Conservation (phyloP, 2,797 vertebrate species). For the Anguilla anguilla region DNA sequence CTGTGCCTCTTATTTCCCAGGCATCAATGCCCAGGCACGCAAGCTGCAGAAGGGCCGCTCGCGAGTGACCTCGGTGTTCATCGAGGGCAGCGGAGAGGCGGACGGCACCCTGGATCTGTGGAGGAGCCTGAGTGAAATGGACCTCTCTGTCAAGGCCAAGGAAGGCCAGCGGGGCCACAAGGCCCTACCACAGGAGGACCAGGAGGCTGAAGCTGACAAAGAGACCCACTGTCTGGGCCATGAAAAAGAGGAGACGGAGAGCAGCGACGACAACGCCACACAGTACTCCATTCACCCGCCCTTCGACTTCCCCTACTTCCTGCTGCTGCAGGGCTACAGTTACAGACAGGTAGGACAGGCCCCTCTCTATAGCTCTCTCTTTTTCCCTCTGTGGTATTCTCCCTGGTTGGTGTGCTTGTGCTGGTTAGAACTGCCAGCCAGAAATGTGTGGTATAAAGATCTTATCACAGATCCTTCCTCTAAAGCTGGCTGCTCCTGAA, state of each 20-base stretch:
- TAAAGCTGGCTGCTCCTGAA: not conserved
- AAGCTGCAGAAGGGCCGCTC: conserved; percentile 80
- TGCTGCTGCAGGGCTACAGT: conserved; percentile 77
- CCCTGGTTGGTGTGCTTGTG: not conserved
- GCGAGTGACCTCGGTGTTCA: conserved; percentile 70
- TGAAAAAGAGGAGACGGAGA: conserved; percentile 76
- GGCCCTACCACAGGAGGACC: conserved; percentile 33
- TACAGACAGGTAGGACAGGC: conserved; percentile 68
- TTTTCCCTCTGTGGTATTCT: not conserved
- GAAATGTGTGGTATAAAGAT: conserved; percentile 26
- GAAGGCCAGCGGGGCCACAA: conserved; percentile 28
- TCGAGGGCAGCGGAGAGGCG: conserved; percentile 49
- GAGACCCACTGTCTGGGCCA: conserved; percentile 62
- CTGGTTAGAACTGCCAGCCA: not conserved
- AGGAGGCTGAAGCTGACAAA: conserved; percentile 58
- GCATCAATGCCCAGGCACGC: conserved; percentile 82
- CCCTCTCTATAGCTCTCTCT: not conserved
- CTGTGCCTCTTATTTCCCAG: conserved; percentile 48
- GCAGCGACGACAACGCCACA: conserved; percentile 74
- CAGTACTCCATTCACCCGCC: conserved; percentile 82
- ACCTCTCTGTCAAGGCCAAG: conserved; percentile 59
- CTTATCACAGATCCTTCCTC: conserved; percentile 6
- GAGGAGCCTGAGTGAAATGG: conserved; percentile 75
- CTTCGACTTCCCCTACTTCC: conserved; percentile 78
- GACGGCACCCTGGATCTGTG: conserved; percentile 59